These are phyloP conservation scores for Murina feae DNA, from an alignment of 2,113 vertebrate genomes.

Conservation along the genomic window DNA sequence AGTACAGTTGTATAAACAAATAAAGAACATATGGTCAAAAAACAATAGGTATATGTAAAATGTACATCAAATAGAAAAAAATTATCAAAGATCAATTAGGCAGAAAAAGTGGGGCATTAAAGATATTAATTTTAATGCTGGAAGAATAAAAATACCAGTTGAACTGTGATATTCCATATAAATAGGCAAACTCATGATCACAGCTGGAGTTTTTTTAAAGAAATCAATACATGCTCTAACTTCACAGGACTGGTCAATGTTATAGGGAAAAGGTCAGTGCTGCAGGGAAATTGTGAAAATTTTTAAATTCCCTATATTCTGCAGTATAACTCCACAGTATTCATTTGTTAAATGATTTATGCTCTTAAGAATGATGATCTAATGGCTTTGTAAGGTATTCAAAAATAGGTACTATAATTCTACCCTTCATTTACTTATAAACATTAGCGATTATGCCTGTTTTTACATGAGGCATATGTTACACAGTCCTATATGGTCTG, in stretches of 20 bases:
- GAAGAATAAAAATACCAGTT: neutral
- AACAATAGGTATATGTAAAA: neutral
- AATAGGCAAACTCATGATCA: conserved; percentile 25
- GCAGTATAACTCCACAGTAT: neutral
- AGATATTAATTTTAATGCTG: neutral
- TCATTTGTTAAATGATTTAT: conserved; percentile 38
- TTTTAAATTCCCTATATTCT: neutral
- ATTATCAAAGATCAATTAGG: neutral
- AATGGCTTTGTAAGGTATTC: neutral
- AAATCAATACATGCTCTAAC: neutral
- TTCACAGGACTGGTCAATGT: neutral
- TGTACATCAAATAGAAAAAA: conserved; percentile 2
- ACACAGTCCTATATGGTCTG: neutral
- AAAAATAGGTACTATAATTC: conserved; percentile 7
- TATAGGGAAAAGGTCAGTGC: neutral
- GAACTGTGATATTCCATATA: neutral
- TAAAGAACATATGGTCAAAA: neutral
- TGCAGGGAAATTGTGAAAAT: conserved; percentile 32
- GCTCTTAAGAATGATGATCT: neutral
- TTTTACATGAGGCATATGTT: conserved; percentile 8
- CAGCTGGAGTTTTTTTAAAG: conserved; percentile 24
- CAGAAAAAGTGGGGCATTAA: neutral
- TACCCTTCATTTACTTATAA: neutral
- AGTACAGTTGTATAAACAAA: neutral
- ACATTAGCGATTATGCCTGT: neutral